Evolutionary conservation across 2,888 invertebrate species (phyloP).

Genomic region (Cataglyphis livida): DNA sequence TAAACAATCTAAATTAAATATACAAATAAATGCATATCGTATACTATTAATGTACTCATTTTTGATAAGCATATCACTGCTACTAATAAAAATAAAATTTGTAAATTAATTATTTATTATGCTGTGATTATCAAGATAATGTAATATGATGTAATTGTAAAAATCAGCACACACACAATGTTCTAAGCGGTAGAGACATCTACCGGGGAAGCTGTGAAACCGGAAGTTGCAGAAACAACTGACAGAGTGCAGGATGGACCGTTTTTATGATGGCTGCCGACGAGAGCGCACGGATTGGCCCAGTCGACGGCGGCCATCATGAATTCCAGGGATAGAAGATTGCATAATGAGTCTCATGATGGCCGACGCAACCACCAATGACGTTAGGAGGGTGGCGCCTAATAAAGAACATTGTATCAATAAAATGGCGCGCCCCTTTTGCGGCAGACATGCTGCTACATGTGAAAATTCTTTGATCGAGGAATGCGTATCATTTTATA

Average conservation of each 20-base stretch:
- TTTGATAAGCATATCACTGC: not conserved
- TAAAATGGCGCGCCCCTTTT: conserved; percentile 67
- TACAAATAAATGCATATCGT: not conserved
- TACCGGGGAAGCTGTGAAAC: conserved; percentile 70
- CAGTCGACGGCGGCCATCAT: conserved; percentile 86
- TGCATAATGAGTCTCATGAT: conserved; percentile 82
- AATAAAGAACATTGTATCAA: not conserved
- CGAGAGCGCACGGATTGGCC: conserved; percentile 84
- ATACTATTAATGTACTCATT: not conserved
- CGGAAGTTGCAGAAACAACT: conserved; percentile 75
- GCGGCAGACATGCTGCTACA: conserved; percentile 36
- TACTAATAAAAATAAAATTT: not conserved
- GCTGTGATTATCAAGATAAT: not conserved
- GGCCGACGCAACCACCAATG: conserved; percentile 83
- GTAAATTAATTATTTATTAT: conserved; percentile 5
- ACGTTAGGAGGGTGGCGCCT: conserved; percentile 76
- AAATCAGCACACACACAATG: not conserved
- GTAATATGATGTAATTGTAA: not conserved
- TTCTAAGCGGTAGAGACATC: conserved; percentile 80
- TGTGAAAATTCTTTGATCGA: conserved; percentile 8
- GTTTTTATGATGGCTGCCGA: conserved; percentile 80
- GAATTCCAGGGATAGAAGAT: conserved; percentile 81
- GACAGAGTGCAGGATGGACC: conserved; percentile 79
- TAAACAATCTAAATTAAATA: not conserved
- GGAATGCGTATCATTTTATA: not conserved